Evolutionary conservation across 2,888 invertebrate genomes (phyloP).

Genomic region (Alentia gelatinosa): DNA sequence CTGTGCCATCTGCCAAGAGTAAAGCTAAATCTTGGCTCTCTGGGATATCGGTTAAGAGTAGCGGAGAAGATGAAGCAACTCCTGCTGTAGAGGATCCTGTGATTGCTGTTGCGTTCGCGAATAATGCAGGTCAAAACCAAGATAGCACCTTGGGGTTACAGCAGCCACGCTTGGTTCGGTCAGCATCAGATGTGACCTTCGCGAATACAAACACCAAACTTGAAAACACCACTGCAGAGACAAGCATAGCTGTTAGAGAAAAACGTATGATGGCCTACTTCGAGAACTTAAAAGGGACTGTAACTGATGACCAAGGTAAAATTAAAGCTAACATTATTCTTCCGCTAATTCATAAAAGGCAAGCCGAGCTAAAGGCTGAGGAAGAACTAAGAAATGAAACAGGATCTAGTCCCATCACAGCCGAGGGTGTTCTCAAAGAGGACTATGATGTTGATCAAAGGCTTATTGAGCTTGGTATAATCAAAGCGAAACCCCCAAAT

Average conservation of each 20-base stretch:
- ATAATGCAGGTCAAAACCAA: background rate
- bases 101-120: background rate
- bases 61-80: background rate
- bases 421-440: background rate
- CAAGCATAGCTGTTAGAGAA: background rate
- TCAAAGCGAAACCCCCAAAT: background rate
- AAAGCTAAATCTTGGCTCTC: background rate
- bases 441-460: conserved; percentile 21
- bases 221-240: background rate
- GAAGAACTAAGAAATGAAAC: background rate
- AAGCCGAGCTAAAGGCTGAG: background rate
- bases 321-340: conserved; percentile 4
- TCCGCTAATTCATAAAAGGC: background rate
- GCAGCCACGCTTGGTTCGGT: background rate
- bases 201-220: background rate
- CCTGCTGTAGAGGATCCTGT: background rate
- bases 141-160: background rate
- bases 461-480: background rate
- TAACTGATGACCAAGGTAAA: background rate
- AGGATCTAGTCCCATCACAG: background rate
- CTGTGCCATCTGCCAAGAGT: background rate
- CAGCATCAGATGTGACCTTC: background rate
- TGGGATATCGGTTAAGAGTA: background rate
- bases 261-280: conserved; percentile 20
- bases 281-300: conserved; percentile 4